Conservation (phyloP, 2,113 vertebrate species). For the Plecotus auritus region DNA sequence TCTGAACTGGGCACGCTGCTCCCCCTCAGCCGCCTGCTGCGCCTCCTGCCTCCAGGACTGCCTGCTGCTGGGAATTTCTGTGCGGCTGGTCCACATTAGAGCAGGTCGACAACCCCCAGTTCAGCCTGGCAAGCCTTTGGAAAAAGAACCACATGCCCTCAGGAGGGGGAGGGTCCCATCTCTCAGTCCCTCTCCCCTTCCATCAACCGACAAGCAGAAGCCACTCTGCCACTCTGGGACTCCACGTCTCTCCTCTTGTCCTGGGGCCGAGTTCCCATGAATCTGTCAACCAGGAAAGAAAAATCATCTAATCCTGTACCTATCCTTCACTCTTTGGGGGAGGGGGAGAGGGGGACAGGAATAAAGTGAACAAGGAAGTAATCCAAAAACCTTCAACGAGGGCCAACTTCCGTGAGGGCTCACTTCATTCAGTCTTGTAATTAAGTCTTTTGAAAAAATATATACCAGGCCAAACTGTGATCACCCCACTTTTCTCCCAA, state of each 20-base stretch:
- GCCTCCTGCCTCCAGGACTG: conserved; percentile 36
- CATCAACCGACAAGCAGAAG: background rate
- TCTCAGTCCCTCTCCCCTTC: background rate
- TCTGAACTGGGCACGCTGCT: background rate
- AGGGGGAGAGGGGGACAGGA: background rate
- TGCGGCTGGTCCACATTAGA: conserved; percentile 67
- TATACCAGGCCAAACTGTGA: background rate
- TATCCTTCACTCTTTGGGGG: too few relatives aligned
- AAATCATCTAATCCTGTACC: background rate
- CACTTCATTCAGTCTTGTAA: background rate
- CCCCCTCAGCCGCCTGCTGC: background rate
- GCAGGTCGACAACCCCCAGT: conserved; percentile 62
- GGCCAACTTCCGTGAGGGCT: background rate
- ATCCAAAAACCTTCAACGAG: background rate
- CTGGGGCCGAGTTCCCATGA: background rate
- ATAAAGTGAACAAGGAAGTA: background rate
- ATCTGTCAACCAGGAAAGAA: background rate
- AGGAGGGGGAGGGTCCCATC: accelerated
- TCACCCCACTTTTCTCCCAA: background rate
- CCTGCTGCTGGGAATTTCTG: conserved; percentile 70
- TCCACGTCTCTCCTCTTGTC: background rate
- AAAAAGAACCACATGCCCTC: conserved; percentile 21
- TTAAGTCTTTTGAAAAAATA: background rate
- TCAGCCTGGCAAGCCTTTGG: conserved; percentile 37
- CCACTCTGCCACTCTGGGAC: background rate